phyloP scores from a whole-genome alignment of 2,113 vertebrate species.

The Odontesthes bonariensis region DNA sequence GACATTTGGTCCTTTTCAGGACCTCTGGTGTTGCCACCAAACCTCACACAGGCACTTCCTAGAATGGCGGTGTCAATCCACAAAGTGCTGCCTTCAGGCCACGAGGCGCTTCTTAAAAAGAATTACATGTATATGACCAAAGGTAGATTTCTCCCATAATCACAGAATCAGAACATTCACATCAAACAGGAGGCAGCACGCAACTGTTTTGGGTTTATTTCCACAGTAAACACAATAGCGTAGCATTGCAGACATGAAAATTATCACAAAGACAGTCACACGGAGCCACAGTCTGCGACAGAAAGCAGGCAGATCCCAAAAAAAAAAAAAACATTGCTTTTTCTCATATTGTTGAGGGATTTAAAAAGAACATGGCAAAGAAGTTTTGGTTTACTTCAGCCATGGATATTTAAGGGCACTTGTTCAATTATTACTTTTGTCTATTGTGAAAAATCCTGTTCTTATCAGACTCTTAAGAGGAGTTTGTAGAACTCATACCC shows the following conservation, averaged over 20 bases:
- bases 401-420: not conserved
- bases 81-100: conserved; percentile 41
- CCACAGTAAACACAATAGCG: not conserved
- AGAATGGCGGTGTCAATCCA: conserved; percentile 11
- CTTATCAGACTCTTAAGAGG: not conserved
- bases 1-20: conserved; percentile 36
- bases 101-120: conserved; percentile 18
- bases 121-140: not conserved
- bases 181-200: not conserved
- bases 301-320: conserved; percentile 1
- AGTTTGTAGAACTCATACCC: not conserved
- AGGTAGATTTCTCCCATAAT: not conserved
- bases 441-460: conserved; percentile 1
- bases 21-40: conserved; percentile 43
- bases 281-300: not conserved
- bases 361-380: conserved; percentile 12
- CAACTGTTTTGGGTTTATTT: conserved; percentile 5
- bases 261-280: not conserved
- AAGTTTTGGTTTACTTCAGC: conserved; percentile 8
- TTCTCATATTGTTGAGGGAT: not conserved
- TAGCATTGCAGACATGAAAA: not conserved
- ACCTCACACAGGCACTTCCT: conserved; percentile 44
- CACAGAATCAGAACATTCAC: not conserved
- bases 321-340: conserved; percentile 3
- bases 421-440: conserved; percentile 6